A percentile compares a stretch with the other conserved stretches of the same genome.
These are phyloP conservation scores for Sebastes steindachneri DNA, from an alignment of 2,797 vertebrate species.

Conservation along the genomic window DNA sequence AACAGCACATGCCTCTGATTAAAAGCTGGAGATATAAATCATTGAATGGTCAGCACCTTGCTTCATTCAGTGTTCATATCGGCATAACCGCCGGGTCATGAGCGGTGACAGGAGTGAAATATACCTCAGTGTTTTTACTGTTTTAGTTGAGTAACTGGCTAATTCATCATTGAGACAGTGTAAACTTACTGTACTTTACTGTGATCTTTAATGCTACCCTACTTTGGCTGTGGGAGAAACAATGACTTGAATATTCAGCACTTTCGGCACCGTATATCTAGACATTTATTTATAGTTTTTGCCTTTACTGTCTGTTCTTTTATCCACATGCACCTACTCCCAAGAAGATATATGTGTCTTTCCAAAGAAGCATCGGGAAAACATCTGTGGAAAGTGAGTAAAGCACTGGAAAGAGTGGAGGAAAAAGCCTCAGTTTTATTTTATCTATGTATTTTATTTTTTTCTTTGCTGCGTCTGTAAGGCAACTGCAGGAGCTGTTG, in stretches of 20 bases:
- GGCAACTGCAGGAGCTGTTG: constrained; percentile 19
- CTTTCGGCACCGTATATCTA: constrained; percentile 26
- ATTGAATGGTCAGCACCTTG: constrained; percentile 9
- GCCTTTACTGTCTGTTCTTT: constrained; percentile 33
- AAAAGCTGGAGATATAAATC: constrained; percentile 30
- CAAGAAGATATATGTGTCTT: constrained; percentile 26
- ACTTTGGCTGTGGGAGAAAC: constrained; percentile 33
- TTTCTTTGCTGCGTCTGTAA: constrained; percentile 37
- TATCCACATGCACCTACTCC: constrained; percentile 34
- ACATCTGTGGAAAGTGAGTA: constrained; percentile 21
- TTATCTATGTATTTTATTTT: constrained; percentile 7
- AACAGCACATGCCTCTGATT: constrained; percentile 19
- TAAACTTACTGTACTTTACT: constrained; percentile 18
- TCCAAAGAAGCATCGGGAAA: constrained; percentile 19
- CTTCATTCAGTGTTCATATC: constrained; percentile 27
- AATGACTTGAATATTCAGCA: constrained; percentile 58
- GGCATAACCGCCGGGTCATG: constrained; percentile 27
- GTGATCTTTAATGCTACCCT: constrained; percentile 39
- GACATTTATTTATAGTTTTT: constrained; percentile 66
- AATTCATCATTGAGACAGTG: constrained; percentile 46
- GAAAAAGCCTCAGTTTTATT: constrained; percentile 28
- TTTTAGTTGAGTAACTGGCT: constrained; percentile 44
- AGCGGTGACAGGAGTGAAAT: constrained; percentile 48
- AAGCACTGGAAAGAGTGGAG: constrained; percentile 18
- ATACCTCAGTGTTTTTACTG: constrained; percentile 37